Evolutionary conservation across 1,140 invertebrate genomes (phyloP), one percentile per base, ranked within the genome.

Genomic region (Drosophila ironensis): DNA sequence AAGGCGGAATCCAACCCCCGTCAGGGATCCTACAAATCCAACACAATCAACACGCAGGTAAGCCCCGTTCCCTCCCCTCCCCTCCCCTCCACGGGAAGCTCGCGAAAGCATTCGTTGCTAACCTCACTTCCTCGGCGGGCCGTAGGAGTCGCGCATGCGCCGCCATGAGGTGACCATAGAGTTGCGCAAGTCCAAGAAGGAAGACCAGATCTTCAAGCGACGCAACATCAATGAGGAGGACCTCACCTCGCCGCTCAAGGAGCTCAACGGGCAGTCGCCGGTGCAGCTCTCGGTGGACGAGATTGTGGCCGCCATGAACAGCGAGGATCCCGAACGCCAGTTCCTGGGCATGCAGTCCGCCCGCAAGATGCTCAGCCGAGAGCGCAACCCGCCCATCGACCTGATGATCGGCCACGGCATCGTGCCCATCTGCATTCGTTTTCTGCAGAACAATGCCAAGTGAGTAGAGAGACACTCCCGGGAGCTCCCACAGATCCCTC

Each of bases 351-450:
- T 95, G 16, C 94, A 96, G 71, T 92, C 93, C 1, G 96, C 95
- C 35, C 92, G 98, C 28, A 98, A 98, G 86, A 95, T 98, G 84
- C 91, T 99, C 0, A 98, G 97, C 16, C 92, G 94, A 8, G 97
- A 99, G 89, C 93, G 94, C 64, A 97, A 97, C 91, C 98, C 98
- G 8, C 98, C 98, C 1, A 99, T 99, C 76, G 95, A 97, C 90
- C 91, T 93, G 8, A 94, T 99, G 91, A 97, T 99, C 42, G 84
- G 93, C 2, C 92, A 95, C 77, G 97, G 97, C 25, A 94, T 99
- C 69, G 94, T 99, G 8, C 97, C 96, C 3, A 93, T 93, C 50
- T 94, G 98, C 66, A 93, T 99, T 1, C 91, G 94, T 45, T 97
- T 97, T 60, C 91, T 99, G 5, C 90, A 92, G 28, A 90, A 92